Evolutionary conservation across 2,797 vertebrate genomes (phyloP), one percentile per base, ranked within the genome.

Genomic region (Astyanax mexicanus): DNA sequence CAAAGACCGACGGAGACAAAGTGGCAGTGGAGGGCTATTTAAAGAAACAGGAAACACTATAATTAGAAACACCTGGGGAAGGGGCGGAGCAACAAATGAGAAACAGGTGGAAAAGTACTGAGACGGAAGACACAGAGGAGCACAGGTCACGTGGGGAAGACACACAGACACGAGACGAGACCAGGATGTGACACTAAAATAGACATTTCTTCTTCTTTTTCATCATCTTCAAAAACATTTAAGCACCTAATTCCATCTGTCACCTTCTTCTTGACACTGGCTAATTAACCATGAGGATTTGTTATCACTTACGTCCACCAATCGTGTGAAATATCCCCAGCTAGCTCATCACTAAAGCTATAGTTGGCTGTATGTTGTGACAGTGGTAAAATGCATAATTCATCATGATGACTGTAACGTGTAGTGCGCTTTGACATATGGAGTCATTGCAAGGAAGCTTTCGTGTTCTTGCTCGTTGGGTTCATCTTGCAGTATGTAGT

Each of bases 371-470:
- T 23, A 52, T 45, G 21, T 37, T 65, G 38, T 77, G 19, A 61
- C 12, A 37, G 8, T 5, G 60, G 29, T 6, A 38, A 40, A 66
- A 25, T 49, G 37, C 29, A 17, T 69, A 44, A 62, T 45, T 66
- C 47, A 29, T 45, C 42, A 49, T 49, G 66, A 35, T 29, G 69
- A 61, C 61, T 73, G 71, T 47, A 58, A 54, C 23, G 62, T 68
- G 71, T 29, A 29, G 25, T 25, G 45, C 49, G 15, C 72, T 78
- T 78, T 60, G 69, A 58, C 54, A 61, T 52, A 55, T 40, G 21
- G 11, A 58, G 52, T 72, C 38, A 60, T 70, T 64, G 73, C 44
- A 45, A 27, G 55, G 42, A 21, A n/a, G 32, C 15, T 60, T 45
- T 73, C 35, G 52, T 64, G 45, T 17, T 69, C 13, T 68, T 35